Conservation (phyloP, 2,888 invertebrate species). For the Nesidiocoris tenuis region DNA sequence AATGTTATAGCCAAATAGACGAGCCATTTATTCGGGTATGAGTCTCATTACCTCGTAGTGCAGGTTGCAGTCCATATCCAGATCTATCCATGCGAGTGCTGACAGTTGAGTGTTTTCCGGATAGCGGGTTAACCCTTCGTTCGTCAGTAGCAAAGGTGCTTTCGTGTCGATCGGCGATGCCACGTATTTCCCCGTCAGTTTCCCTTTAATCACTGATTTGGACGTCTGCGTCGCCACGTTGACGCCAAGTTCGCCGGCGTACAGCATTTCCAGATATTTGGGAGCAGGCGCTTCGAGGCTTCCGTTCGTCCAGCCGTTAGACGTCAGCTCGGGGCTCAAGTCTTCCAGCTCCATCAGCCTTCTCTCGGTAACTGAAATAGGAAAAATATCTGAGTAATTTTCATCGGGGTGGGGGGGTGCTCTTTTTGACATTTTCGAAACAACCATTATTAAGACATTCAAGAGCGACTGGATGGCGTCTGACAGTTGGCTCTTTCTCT, state of each 20-base stretch:
- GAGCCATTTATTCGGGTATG: neutral
- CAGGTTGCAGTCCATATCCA: constrained; percentile 76
- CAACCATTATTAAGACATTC: too few relatives aligned
- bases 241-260: constrained; percentile 76
- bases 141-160: constrained; percentile 60
- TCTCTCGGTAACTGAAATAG: constrained; percentile 57
- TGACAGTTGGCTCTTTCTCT: too few relatives aligned
- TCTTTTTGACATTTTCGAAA: too few relatives aligned
- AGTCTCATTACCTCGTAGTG: constrained; percentile 69
- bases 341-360: constrained; percentile 71
- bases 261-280: constrained; percentile 77
- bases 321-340: constrained; percentile 61
- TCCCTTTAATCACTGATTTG: constrained; percentile 65
- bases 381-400: too few relatives aligned
- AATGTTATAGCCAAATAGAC: neutral
- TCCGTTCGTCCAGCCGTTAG: constrained; percentile 66
- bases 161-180: constrained; percentile 62
- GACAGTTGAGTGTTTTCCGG: constrained; percentile 56
- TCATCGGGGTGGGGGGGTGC: too few relatives aligned
- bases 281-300: constrained; percentile 75
- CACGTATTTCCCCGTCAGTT: constrained; percentile 66
- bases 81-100: constrained; percentile 79
- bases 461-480: too few relatives aligned
- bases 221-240: constrained; percentile 67
- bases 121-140: constrained; percentile 50